These are phyloP conservation scores for Sorex araneus DNA, from an alignment of 2,113 vertebrate species.

Conservation along the genomic window DNA sequence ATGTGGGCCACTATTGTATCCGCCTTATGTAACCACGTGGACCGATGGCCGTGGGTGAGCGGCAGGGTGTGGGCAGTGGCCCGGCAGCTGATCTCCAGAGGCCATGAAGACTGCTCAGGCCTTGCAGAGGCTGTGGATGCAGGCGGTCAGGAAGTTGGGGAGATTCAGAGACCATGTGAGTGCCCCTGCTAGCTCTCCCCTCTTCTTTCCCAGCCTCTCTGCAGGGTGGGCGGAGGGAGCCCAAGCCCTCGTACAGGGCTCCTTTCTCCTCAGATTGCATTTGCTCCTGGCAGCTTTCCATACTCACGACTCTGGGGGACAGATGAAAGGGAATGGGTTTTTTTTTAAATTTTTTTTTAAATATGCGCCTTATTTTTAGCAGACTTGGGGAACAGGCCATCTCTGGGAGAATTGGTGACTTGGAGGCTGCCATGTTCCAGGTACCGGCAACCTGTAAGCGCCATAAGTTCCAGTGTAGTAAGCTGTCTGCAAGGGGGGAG, in stretches of 20 bases:
- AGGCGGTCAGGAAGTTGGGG: constrained; percentile 94
- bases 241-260: constrained; percentile 27
- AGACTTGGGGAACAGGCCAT: not conserved
- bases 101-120: constrained; percentile 93
- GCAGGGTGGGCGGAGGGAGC: not conserved
- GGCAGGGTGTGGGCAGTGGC: constrained; percentile 81
- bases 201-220: constrained; percentile 46
- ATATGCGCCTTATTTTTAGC: constrained; percentile 43
- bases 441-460: not conserved
- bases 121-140: constrained; percentile 94
- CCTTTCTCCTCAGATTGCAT: constrained; percentile 66
- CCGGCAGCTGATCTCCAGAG: constrained; percentile 75
- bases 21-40: constrained; percentile 94
- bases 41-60: constrained; percentile 89
- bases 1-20: constrained; percentile 97
- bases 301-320: constrained; percentile 38
- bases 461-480: not conserved
- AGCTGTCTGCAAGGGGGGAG: not conserved
- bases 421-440: constrained; percentile 30
- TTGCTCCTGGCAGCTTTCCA: constrained; percentile 15
- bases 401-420: not conserved
- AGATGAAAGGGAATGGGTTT: not conserved
- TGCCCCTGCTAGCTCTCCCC: constrained; percentile 75
- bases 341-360: constrained; percentile 54
- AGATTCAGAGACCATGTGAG: constrained; percentile 95